Conservation (phyloP, 2,888 invertebrate species). For the Lycaena phlaeas region DNA sequence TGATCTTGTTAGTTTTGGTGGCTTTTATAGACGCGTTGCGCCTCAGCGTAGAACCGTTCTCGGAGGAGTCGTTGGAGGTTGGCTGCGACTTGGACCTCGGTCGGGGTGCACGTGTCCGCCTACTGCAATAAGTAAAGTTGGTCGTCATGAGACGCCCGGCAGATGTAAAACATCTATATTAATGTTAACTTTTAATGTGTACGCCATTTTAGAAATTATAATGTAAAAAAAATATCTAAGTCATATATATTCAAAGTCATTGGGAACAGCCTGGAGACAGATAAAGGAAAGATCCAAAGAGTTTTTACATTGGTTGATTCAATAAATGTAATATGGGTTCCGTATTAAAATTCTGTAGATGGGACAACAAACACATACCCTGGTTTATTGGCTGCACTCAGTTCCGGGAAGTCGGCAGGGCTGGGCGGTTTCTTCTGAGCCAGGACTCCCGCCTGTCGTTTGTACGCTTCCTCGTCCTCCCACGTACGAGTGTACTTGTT, state of each 20-base stretch:
- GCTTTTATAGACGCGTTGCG: conserved; percentile 46
- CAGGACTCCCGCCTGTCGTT: conserved; percentile 60
- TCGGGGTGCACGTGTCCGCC: conserved; percentile 32
- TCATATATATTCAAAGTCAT: too few relatives aligned
- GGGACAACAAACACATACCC: too few relatives aligned
- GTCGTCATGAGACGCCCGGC: neutral
- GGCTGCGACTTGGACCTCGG: conserved; percentile 60
- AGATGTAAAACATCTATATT: too few relatives aligned
- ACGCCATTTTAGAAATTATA: too few relatives aligned
- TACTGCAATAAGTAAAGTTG: conserved; percentile 21
- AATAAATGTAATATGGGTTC: too few relatives aligned
- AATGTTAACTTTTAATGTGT: too few relatives aligned
- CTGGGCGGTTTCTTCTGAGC: conserved; percentile 42
- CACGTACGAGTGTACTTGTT: conserved; percentile 93
- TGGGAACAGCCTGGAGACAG: too few relatives aligned
- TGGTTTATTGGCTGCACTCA: conserved; percentile 38
- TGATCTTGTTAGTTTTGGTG: conserved; percentile 23
- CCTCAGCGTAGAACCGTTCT: conserved; percentile 36
- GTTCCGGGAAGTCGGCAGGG: conserved; percentile 74
- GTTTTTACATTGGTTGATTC: too few relatives aligned
- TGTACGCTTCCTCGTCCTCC: conserved; percentile 94
- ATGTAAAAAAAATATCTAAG: too few relatives aligned
- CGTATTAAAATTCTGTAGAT: too few relatives aligned
- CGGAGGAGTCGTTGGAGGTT: conserved; percentile 41
- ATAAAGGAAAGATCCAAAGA: too few relatives aligned